phyloP scores from a whole-genome alignment of 1,140 invertebrate species.

The Ceratosolen solmsi region DNA sequence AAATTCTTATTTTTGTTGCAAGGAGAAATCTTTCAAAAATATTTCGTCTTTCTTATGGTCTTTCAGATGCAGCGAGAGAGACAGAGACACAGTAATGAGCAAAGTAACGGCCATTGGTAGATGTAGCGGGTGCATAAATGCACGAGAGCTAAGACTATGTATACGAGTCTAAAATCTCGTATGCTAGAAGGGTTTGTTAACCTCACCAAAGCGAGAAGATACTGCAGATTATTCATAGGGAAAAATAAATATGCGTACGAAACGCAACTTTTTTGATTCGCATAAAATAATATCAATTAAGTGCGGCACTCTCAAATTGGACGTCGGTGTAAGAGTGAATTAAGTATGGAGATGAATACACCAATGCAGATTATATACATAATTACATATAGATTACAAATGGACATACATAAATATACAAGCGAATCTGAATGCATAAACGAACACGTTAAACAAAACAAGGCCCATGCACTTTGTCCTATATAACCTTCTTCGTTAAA shows the following conservation, averaged over 20 bases:
- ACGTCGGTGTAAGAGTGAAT: conserved; percentile 37
- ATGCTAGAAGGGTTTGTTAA: conserved; percentile 57
- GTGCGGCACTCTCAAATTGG: conserved; percentile 32
- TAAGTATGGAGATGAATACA: conserved; percentile 32
- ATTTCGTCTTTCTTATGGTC: conserved; percentile 22
- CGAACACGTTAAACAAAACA: conserved; percentile 32
- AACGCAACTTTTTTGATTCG: conserved; percentile 42
- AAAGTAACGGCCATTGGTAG: conserved; percentile 66
- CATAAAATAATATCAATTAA: conserved; percentile 37
- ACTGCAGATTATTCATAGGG: conserved; percentile 47
- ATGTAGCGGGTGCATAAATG: conserved; percentile 66
- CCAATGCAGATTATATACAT: conserved; percentile 34
- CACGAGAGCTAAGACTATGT: conserved; percentile 69
- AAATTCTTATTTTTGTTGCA: not conserved
- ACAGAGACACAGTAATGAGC: conserved; percentile 64
- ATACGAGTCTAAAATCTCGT: conserved; percentile 64
- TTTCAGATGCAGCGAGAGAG: conserved; percentile 68
- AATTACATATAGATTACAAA: conserved; percentile 25
- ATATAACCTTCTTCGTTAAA: conserved; percentile 31
- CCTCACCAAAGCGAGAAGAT: conserved; percentile 53
- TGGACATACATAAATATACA: conserved; percentile 25
- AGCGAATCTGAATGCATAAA: conserved; percentile 7
- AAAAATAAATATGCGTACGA: conserved; percentile 38
- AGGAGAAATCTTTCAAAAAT: not conserved
- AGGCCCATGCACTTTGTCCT: conserved; percentile 50